phyloP scores from a whole-genome alignment of 2,113 vertebrate genomes.

The Cephalopholis sonnerati region DNA sequence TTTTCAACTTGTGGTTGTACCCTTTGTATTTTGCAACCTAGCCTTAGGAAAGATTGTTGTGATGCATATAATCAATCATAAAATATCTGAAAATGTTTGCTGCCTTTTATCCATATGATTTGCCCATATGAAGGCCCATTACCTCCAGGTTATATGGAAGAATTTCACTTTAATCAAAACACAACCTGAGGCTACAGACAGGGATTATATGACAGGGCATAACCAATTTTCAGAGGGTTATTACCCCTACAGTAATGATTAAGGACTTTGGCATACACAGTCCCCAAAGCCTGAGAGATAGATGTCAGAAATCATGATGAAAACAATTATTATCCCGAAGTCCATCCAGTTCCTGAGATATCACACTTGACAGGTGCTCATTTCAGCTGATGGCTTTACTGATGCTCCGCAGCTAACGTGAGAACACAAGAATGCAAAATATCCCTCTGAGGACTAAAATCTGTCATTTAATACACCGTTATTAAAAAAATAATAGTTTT shows the following conservation, averaged over 20 bases:
- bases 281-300: constrained; percentile 8
- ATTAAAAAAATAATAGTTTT: not conserved
- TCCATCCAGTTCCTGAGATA: not conserved
- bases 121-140: not conserved
- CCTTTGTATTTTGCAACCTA: not conserved
- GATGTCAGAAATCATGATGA: constrained; percentile 19
- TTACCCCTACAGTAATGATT: constrained; percentile 20
- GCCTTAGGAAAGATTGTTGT: not conserved
- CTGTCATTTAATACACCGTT: not conserved
- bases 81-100: constrained; percentile 2
- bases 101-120: not conserved
- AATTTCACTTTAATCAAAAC: constrained; percentile 44
- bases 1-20: not conserved
- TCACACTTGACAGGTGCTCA: constrained; percentile 26
- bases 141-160: not conserved
- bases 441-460: not conserved
- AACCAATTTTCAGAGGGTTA: constrained; percentile 38
- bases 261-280: constrained; percentile 16
- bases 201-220: constrained; percentile 27
- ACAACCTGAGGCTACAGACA: constrained; percentile 7
- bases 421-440: not conserved
- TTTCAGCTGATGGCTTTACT: constrained; percentile 11
- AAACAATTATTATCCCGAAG: constrained; percentile 31
- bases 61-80: constrained; percentile 11
- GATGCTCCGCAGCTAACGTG: too few relatives aligned